Percentiles rank a stretch among this genome's conserved stretches.
Evolutionary conservation across 2,888 invertebrate genomes (phyloP).

Genomic region (Brachycybe producta): DNA sequence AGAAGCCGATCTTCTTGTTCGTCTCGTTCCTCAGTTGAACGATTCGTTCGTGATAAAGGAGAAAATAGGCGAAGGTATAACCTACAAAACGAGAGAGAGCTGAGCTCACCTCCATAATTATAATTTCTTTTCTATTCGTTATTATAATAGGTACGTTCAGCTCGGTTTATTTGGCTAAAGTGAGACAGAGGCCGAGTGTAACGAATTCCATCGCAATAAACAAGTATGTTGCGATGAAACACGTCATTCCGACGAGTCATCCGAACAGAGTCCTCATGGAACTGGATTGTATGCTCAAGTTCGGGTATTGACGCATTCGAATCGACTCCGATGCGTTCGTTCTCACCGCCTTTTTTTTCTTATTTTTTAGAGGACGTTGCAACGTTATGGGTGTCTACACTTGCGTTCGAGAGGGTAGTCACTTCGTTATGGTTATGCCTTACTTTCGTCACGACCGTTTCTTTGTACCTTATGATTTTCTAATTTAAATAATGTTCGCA

Average conservation of each 20-base stretch:
- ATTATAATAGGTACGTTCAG: slow-evolving; percentile 60
- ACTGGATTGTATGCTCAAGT: slow-evolving; percentile 52
- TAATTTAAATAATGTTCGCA: not conserved
- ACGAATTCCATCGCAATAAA: slow-evolving; percentile 32
- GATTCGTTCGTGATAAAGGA: slow-evolving; percentile 4
- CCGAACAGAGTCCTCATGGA: slow-evolving; percentile 69
- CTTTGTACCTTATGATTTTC: slow-evolving; percentile 43
- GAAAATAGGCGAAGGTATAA: slow-evolving; percentile 15
- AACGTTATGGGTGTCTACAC: slow-evolving; percentile 69
- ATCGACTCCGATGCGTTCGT: not conserved
- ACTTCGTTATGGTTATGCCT: slow-evolving; percentile 79
- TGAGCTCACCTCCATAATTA: not conserved
- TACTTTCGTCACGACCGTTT: slow-evolving; percentile 70
- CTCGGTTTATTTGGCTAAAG: slow-evolving; percentile 63
- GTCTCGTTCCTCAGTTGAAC: slow-evolving; percentile 4
- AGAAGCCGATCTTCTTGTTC: too few relatives aligned
- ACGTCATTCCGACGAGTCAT: slow-evolving; percentile 73
- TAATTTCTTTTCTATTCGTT: not conserved
- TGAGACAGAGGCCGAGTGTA: slow-evolving; percentile 36
- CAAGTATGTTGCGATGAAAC: slow-evolving; percentile 63
- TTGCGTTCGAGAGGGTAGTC: slow-evolving; percentile 60
- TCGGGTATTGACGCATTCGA: slow-evolving; percentile 30
- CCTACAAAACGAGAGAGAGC: not conserved
- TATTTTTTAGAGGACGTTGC: slow-evolving; percentile 52
- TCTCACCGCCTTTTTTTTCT: slow-evolving; percentile 7